Evolutionary conservation across 92 coral and sea anemone species (phyloP), one percentile per base, ranked within the genome.

Genomic region (Palythoa caribaeorum): DNA sequence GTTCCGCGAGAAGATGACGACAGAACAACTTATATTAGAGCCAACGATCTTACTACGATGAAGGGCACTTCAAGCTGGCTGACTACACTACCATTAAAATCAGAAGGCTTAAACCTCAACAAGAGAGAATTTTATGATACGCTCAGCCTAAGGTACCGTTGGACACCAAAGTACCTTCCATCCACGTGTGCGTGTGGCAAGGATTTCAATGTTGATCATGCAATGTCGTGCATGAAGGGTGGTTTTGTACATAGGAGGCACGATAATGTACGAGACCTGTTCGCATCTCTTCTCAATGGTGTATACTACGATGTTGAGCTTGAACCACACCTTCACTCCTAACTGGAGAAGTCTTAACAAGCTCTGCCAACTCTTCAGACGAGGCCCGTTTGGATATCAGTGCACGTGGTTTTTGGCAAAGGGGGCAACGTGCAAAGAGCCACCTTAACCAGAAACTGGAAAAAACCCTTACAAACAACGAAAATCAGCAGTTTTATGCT

Each of bases 241-340:
- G 90, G 94, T 17, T 92, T 85, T 69, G 89, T 92, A 54, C 86
- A 89, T 55, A 89, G 88, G 88, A 59, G 90, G 70, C 88, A 92
- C 59, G 92, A 92, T 51, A 90, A 92, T n/a, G 92, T 88, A 37
- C 71, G 84, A 83, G 92, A 92, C 73, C 83, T 71, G 52, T 90
- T 90, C 38, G 76, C 89, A 38, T 17, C 75, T 73, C 87, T 89
- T 55, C 94, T 92, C 60, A 79, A 92, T 38, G 94, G 88, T 13
- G 89, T 88, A 38, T 89, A 88, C 52, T 84, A 89, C 47, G 90
- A 92, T 85, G 92, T 90, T 40, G 74, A 86, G 52, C 55, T 85
- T 2, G 92, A 90, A 74, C 87, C 92, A 77, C 86, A 84, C n/a
- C 86, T 89, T 11, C 54, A 60, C 48, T n/a, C 3, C 2, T 60